Conservation (phyloP, 2,888 invertebrate species). For the Parnassius smintheus region DNA sequence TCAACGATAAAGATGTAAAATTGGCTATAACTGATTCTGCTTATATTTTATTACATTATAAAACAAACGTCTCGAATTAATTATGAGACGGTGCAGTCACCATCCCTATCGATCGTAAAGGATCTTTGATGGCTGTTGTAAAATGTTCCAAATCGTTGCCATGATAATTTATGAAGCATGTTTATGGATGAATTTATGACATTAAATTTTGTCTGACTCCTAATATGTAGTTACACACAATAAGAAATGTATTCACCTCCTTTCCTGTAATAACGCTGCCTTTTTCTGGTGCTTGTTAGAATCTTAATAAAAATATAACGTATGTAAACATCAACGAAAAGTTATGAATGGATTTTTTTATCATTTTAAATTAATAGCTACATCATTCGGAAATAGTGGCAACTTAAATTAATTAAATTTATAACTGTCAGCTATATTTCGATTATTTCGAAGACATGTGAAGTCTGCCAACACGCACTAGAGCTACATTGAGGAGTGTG, state of each 20-base stretch:
- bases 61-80: constrained; percentile 80
- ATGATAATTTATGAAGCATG: constrained; percentile 79
- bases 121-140: constrained; percentile 76
- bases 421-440: no score
- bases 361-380: neutral
- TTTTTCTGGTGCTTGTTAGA: neutral
- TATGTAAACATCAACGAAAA: neutral
- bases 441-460: no score
- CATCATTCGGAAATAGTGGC: neutral
- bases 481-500: no score
- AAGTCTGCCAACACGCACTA: no score
- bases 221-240: constrained; percentile 21
- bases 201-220: constrained; percentile 41
- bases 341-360: neutral
- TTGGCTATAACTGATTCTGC: constrained; percentile 59
- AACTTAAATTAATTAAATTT: no score
- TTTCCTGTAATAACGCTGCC: neutral
- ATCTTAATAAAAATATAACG: no score
- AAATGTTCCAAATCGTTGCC: constrained; percentile 78
- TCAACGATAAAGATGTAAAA: constrained; percentile 51
- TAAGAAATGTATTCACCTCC: constrained; percentile 10
- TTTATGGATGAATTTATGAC: constrained; percentile 75
- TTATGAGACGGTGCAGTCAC: constrained; percentile 70
- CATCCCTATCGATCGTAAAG: constrained; percentile 76
- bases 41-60: constrained; percentile 76